Evolutionary conservation across 2,888 invertebrate species (phyloP), one percentile per base, ranked within the genome.

Genomic region (Clitarchus hookeri): DNA sequence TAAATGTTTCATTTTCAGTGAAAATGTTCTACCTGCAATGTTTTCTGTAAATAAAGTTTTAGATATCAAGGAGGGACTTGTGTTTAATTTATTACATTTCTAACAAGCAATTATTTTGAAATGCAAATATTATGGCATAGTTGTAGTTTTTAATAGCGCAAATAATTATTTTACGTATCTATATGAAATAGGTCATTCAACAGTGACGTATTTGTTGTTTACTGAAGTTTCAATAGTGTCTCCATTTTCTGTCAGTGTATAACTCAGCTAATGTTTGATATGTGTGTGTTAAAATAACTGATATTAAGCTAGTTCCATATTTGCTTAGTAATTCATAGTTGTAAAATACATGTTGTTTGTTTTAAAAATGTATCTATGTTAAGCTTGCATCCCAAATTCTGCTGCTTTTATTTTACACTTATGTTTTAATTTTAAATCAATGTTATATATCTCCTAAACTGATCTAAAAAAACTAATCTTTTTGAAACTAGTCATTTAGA

Each of bases 381-480:
- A 16, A 65, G 65, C 65, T 65, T 65, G 65, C 65, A 82, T 44
- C 82, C 82, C 27, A 82, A 82, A 82, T 82, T 82, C 36, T 36
- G 44, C 82, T 82, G 82, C 82, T 82, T 82, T 82, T 82, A 82
- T 82, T 82, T 82, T 82, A 82, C 82, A 82, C 82, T 36, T 82
- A 23, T 65, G 8, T 65, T 65, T 65, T 65, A n/a, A 65, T 65
- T 65, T n/a, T 65, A 65, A 65, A 65, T 65, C 19, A 65, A 23
- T 65, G 65, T 65, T 65, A 16, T 23, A n/a, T 65, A n/a, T 65
- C 16, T 16, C 65, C 65, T 65, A 65, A 65, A 65, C 65, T 23
- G 53, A 16, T 53, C 16, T 48, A 48, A 48, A 65, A 65, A 65
- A 19, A 65, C 65, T 65, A 65, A 65, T 65, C 65, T 65, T 65